Evolutionary conservation across 1,140 invertebrate genomes (phyloP).

Genomic region (Drusus annulatus): DNA sequence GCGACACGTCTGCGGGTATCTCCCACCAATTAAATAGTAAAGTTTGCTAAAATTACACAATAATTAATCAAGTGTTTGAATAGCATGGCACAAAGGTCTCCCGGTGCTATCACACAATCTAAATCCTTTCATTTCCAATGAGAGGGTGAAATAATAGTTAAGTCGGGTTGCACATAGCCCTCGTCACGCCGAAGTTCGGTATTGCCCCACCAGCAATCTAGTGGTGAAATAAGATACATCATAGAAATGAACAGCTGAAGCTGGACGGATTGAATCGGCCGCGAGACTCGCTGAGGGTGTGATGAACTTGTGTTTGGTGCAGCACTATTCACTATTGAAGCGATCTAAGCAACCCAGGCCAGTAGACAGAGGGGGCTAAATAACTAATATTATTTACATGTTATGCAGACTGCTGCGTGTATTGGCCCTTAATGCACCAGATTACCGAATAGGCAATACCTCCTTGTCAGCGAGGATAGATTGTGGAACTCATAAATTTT

Average conservation of each 20-base stretch:
- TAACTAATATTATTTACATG: no score
- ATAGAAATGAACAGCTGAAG: neutral
- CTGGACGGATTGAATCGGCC: neutral
- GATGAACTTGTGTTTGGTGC: no score
- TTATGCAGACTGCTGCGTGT: no score
- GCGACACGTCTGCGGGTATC: constrained; percentile 41
- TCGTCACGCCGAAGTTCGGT: neutral
- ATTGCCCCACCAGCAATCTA: neutral
- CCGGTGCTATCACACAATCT: constrained; percentile 10
- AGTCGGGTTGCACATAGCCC: no score
- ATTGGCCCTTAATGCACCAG: no score
- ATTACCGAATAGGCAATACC: no score
- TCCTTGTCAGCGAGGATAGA: no score
- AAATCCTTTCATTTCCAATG: neutral
- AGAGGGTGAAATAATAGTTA: no score
- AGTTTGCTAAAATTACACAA: constrained; percentile 54
- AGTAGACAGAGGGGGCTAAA: no score
- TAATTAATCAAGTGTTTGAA: constrained; percentile 36
- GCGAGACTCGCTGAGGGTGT: neutral
- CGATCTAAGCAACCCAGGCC: no score
- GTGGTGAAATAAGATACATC: neutral
- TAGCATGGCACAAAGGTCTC: constrained; percentile 53
- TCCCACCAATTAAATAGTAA: constrained; percentile 56
- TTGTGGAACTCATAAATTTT: no score
- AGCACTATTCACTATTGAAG: no score